Base-by-base conservation (phyloP, 2,113 vertebrate genomes). In the Lampris incognitus region DNA sequence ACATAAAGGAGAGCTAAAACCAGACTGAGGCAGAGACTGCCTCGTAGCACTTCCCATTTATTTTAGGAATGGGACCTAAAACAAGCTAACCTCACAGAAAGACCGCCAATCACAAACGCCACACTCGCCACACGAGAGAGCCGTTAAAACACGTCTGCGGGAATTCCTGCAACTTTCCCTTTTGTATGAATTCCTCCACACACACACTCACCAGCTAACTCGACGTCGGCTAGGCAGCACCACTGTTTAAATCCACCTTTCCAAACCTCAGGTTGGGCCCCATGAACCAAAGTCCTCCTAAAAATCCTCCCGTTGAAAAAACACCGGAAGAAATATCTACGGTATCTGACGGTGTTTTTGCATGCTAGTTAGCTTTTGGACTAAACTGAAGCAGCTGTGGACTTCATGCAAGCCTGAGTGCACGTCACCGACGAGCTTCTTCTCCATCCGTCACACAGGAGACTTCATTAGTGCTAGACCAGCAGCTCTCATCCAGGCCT, bases 61-160 rank as follows among this genome's bases (percentile, higher is more conserved):
- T 42, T 69, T 51, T 0, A 59, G 67, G 70, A 77, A 76, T 10
- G 72, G 67, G 73, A 52, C 56, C 72, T 80, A 2, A 70, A 79
- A 76, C 66, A 39, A 76, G 81, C 67, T 50, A 37, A 41, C 40
- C 73, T 66, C 59, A 76, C 44, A 62, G 24, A 42, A 50, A 62
- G 58, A 67, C 76, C 70, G 79, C 54, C 55, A 9, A 69, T 81
- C 72, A 64, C 69, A 84, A 87, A 84, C 79, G 63, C 60, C 82
- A 66, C n/a, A 7, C 63, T 69, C 69, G 85, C 85, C 79, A 49
- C 84, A 79, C 24, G 24, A 24, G 24, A 24, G 24, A 24, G 24
- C 24, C 24, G 24, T 24, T 24, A 24, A 24, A 24, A 24, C 24
- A 24, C 24, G 24, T 24, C 24, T 24, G 24, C 24, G 24, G 24